Percentiles rank a stretch among this genome's conserved stretches.
These are phyloP conservation scores for Anthonomus grandis DNA, from an alignment of 1,140 invertebrate species.

Conservation along the genomic window DNA sequence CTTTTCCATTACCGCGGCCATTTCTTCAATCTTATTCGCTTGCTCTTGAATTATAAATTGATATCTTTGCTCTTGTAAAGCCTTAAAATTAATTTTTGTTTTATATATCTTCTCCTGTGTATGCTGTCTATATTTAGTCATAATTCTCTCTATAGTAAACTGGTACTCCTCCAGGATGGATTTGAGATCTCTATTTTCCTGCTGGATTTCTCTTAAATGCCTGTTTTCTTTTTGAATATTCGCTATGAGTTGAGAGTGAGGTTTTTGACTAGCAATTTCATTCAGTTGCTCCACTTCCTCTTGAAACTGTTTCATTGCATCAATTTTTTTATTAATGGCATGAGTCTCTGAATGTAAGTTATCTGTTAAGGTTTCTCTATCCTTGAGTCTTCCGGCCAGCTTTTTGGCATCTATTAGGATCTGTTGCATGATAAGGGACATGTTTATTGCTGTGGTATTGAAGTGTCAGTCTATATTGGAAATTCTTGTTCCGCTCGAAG, in stretches of 20 bases:
- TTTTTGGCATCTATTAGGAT: constrained; percentile 88
- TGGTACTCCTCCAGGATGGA: constrained; percentile 92
- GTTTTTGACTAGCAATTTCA: constrained; percentile 81
- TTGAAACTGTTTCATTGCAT: constrained; percentile 94
- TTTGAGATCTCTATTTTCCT: constrained; percentile 87
- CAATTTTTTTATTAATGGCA: constrained; percentile 81
- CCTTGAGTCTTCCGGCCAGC: constrained; percentile 80
- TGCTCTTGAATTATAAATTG: constrained; percentile 68
- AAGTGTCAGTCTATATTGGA: too few relatives aligned
- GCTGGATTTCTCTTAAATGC: constrained; percentile 84
- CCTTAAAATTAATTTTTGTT: constrained; percentile 68
- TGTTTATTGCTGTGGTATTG: too few relatives aligned
- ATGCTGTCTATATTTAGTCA: constrained; percentile 96
- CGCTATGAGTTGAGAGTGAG: constrained; percentile 80
- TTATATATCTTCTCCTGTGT: constrained; percentile 77
- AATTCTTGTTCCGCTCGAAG: too few relatives aligned
- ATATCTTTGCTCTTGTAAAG: constrained; percentile 68
- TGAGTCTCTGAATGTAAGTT: constrained; percentile 82
- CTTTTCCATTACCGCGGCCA: constrained; percentile 90
- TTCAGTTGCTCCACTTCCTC: constrained; percentile 90
- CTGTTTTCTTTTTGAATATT: constrained; percentile 90
- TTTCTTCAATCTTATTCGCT: constrained; percentile 91
- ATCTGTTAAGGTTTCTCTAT: constrained; percentile 82
- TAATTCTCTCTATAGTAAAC: constrained; percentile 89
- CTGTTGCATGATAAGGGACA: constrained; percentile 82